Conservation (phyloP, 2,113 vertebrate species). For the Ellobius talpinus region DNA sequence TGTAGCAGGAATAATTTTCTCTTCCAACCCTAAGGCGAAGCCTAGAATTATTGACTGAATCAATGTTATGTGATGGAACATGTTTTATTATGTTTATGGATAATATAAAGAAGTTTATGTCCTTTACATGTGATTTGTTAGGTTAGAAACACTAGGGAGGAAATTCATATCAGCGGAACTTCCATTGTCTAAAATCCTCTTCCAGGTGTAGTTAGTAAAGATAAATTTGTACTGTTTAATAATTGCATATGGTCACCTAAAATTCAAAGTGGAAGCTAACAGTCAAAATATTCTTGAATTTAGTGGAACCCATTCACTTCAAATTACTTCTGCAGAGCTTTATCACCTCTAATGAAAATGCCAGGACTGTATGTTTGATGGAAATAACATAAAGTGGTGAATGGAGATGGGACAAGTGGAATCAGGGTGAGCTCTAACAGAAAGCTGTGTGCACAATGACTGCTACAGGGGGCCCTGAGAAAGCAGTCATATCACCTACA, state of each 20-base stretch:
- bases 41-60: constrained; percentile 88
- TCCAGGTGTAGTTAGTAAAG: constrained; percentile 43
- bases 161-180: constrained; percentile 73
- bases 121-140: constrained; percentile 85
- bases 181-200: constrained; percentile 66
- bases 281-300: constrained; percentile 66
- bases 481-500: background rate
- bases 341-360: constrained; percentile 71
- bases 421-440: background rate
- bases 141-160: constrained; percentile 80
- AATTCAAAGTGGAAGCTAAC: constrained; percentile 54
- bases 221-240: constrained; percentile 33
- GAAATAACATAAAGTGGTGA: background rate
- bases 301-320: constrained; percentile 61
- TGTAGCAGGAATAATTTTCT: constrained; percentile 89
- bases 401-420: background rate
- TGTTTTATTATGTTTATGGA: constrained; percentile 88
- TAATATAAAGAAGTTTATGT: constrained; percentile 85
- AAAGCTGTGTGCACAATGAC: background rate
- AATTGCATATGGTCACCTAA: constrained; percentile 50
- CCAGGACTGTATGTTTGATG: constrained; percentile 6
- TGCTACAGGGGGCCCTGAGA: background rate
- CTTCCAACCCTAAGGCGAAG: constrained; percentile 86
- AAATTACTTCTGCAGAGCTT: constrained; percentile 42
- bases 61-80: constrained; percentile 84